These are phyloP conservation scores for Crenichthys baileyi DNA, from an alignment of 2,797 vertebrate genomes.

Conservation along the genomic window DNA sequence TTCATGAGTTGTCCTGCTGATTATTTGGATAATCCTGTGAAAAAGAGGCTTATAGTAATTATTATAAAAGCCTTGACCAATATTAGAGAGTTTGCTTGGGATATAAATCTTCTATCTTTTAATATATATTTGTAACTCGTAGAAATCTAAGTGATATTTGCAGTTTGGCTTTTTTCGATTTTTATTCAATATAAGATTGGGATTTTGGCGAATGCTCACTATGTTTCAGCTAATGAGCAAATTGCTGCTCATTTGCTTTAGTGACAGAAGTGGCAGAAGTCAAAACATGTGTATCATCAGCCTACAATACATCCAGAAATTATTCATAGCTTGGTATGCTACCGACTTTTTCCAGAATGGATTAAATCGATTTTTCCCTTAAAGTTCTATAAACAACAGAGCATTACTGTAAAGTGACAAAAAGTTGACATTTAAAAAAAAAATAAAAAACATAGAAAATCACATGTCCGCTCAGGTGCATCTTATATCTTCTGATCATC, in stretches of 20 bases:
- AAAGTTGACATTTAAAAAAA: not conserved
- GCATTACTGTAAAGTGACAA: not conserved
- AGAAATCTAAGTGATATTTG: not conserved
- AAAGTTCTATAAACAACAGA: not conserved
- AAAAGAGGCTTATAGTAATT: slow-evolving; percentile 3
- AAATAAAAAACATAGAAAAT: not conserved
- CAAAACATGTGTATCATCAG: not conserved
- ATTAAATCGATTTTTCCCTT: not conserved
- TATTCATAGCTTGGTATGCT: not conserved
- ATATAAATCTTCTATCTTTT: not conserved
- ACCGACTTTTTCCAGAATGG: no score
- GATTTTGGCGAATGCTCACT: not conserved
- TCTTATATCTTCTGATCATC: not conserved
- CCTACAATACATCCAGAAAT: not conserved
- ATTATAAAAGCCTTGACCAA: not conserved
- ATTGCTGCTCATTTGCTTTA: not conserved
- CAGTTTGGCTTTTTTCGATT: not conserved
- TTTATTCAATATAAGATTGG: not conserved
- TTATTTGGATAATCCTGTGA: not conserved
- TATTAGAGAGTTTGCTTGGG: not conserved
- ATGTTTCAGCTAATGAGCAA: not conserved
- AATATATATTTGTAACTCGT: not conserved
- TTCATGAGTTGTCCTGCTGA: not conserved
- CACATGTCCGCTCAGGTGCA: not conserved
- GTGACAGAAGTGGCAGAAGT: not conserved